These are phyloP conservation scores for Autographa gamma DNA, from an alignment of 2,888 invertebrate species.

Conservation along the genomic window DNA sequence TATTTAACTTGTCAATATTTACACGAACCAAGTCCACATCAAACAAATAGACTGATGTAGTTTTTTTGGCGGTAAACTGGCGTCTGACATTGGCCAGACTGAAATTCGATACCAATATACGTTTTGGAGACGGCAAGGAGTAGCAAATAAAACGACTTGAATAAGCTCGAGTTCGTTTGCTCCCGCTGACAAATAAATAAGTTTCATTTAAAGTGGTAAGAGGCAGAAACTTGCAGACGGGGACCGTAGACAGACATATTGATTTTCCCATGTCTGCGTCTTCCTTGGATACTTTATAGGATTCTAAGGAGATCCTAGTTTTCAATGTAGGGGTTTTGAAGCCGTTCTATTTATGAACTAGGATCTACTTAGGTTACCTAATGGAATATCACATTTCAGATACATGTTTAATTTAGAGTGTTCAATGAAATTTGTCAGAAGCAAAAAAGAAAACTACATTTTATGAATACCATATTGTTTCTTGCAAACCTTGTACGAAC, in stretches of 20 bases:
- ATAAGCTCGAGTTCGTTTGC: slow-evolving; percentile 19
- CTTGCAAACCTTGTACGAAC: neutral
- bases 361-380: too few relatives aligned
- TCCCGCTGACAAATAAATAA: slow-evolving; percentile 11
- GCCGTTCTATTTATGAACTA: too few relatives aligned
- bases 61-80: slow-evolving; percentile 28
- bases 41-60: slow-evolving; percentile 32
- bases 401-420: neutral
- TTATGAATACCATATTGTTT: too few relatives aligned
- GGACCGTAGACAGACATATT: neutral
- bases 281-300: neutral
- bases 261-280: neutral
- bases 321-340: neutral
- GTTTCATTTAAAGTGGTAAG: slow-evolving; percentile 12
- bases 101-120: slow-evolving; percentile 39
- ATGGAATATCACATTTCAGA: neutral
- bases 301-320: neutral
- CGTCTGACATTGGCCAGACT: slow-evolving; percentile 49
- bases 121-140: slow-evolving; percentile 34
- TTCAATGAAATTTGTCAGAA: too few relatives aligned
- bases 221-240: neutral
- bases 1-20: slow-evolving; percentile 38
- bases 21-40: slow-evolving; percentile 33
- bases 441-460: too few relatives aligned
- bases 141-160: slow-evolving; percentile 34